Conservation (phyloP, 2,797 vertebrate species). For the Macropodus opercularis region DNA sequence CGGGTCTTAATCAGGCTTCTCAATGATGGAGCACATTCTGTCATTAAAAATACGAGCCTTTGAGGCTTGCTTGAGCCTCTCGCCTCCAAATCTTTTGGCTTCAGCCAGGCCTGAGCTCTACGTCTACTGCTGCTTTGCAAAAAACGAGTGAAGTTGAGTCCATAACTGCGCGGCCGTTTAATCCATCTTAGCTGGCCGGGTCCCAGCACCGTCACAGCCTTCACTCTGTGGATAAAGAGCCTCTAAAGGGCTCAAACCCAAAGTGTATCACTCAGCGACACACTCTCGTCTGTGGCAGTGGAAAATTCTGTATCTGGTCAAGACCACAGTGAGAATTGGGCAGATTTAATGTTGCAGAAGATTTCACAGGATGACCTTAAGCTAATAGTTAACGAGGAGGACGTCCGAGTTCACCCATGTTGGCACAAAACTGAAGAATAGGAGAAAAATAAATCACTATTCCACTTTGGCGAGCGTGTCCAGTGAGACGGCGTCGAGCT, state of each 20-base stretch:
- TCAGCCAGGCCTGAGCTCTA: conserved; percentile 9
- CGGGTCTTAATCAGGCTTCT: conserved; percentile 69
- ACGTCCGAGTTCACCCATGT: not conserved
- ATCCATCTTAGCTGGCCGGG: conserved; percentile 24
- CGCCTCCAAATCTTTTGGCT: conserved; percentile 22
- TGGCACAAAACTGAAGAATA: not conserved
- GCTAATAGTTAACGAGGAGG: conserved; percentile 1
- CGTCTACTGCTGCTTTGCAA: conserved; percentile 14
- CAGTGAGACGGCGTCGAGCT: conserved; percentile 18
- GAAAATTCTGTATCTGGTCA: not conserved
- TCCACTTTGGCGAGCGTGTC: conserved; percentile 19
- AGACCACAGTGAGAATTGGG: not conserved
- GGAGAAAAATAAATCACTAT: not conserved
- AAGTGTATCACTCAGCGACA: conserved; percentile 19
- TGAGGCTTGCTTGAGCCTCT: conserved; percentile 24
- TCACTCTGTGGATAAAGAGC: not conserved
- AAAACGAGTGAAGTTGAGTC: conserved; percentile 16
- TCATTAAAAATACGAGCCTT: conserved; percentile 52
- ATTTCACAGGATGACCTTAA: conserved; percentile 6
- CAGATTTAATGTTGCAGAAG: no score
- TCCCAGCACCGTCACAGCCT: not conserved
- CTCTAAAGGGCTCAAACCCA: conserved; percentile 11
- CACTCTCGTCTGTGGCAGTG: not conserved
- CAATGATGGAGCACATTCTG: conserved; percentile 63
- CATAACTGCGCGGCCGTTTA: conserved; percentile 20